A percentile compares a stretch with the other conserved stretches of the same genome.
Evolutionary conservation across 2,797 vertebrate species (phyloP).

Genomic region (Lithobates pipiens): DNA sequence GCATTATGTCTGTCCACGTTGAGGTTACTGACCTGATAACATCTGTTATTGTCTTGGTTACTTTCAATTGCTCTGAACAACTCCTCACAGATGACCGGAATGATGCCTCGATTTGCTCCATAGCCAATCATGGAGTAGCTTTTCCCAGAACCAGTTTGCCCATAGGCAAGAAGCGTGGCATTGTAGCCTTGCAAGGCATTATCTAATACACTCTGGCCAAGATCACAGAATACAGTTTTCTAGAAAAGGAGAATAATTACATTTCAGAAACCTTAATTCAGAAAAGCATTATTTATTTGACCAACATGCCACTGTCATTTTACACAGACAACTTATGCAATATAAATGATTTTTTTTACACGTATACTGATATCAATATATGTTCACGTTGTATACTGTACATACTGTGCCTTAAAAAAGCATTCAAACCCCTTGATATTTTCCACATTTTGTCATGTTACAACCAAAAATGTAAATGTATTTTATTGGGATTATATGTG

Average conservation of each 20-base stretch:
- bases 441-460: too few relatives aligned
- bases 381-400: too few relatives aligned
- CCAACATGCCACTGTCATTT: too few relatives aligned
- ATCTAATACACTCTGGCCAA: conserved; percentile 82
- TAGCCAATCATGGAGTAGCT: conserved; percentile 87
- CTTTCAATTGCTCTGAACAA: conserved; percentile 79
- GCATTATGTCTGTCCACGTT: too few relatives aligned
- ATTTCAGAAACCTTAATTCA: background rate
- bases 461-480: too few relatives aligned
- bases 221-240: conserved; percentile 80
- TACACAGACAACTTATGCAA: too few relatives aligned
- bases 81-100: conserved; percentile 81
- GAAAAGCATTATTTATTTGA: too few relatives aligned
- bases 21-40: conserved; percentile 76
- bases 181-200: conserved; percentile 86
- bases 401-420: too few relatives aligned
- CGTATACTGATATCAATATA: too few relatives aligned
- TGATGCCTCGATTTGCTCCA: conserved; percentile 83
- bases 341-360: too few relatives aligned
- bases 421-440: too few relatives aligned
- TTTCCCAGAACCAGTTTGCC: conserved; percentile 87
- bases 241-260: conserved; percentile 56
- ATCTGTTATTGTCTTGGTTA: conserved; percentile 75
- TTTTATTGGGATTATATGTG: too few relatives aligned
- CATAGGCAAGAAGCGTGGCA: conserved; percentile 82